Conservation (phyloP, 2,888 invertebrate species). For the Dryococelus australis region DNA sequence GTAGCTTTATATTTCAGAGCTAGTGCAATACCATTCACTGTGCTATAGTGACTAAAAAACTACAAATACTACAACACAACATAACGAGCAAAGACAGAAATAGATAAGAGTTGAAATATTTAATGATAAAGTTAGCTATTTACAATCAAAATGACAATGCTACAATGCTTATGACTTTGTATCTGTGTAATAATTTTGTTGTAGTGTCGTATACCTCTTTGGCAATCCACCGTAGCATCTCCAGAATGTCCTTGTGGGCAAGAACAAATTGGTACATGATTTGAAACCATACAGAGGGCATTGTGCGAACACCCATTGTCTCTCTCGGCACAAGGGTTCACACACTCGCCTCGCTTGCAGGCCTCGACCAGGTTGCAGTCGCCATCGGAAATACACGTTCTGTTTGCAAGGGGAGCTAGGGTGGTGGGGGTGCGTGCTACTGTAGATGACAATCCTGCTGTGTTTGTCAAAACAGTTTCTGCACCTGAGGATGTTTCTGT, state of each 20-base stretch:
- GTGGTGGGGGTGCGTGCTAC: slow-evolving; percentile 26
- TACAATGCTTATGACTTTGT: background rate
- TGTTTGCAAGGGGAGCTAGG: slow-evolving; percentile 37
- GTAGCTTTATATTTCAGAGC: background rate
- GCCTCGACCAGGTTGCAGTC: slow-evolving; percentile 70
- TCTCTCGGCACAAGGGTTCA: slow-evolving; percentile 67
- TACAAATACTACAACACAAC: slow-evolving; percentile 18
- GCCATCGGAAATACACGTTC: slow-evolving; percentile 66
- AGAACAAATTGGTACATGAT: slow-evolving; percentile 70
- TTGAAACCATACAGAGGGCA: slow-evolving; percentile 68
- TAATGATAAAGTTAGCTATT: slow-evolving; percentile 26
- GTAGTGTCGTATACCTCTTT: slow-evolving; percentile 64
- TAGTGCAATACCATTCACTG: background rate
- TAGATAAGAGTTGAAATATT: slow-evolving; percentile 29
- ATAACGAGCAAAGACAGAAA: slow-evolving; percentile 30
- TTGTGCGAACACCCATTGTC: slow-evolving; percentile 65
- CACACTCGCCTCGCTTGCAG: slow-evolving; percentile 70
- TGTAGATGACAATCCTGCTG: background rate
- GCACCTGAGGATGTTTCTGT: slow-evolving; percentile 36
- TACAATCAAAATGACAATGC: slow-evolving; percentile 25
- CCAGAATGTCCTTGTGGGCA: slow-evolving; percentile 65
- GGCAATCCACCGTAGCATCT: slow-evolving; percentile 66
- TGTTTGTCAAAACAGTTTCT: slow-evolving; percentile 12
- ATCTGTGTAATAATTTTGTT: slow-evolving; percentile 3
- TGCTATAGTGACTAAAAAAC: slow-evolving; percentile 4